Conservation (phyloP, 2,797 vertebrate species). For the Oceanodroma leucorhoa region DNA sequence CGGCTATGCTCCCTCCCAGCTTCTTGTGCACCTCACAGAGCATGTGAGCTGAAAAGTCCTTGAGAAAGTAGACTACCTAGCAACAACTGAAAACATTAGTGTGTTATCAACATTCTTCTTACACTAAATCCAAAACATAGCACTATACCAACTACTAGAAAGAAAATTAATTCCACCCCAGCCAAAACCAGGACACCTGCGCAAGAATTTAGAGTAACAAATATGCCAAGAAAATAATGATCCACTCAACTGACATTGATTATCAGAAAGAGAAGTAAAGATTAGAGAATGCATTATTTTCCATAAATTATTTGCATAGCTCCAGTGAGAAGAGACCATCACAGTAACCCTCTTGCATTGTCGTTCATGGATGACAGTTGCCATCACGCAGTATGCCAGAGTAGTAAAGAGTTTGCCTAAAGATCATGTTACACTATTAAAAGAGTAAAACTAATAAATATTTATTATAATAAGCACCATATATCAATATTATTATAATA, state of each 20-base stretch:
- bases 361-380: not conserved
- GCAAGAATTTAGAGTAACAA: not conserved
- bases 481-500: not conserved
- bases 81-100: too few species aligned
- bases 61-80: too few species aligned
- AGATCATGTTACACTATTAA: not conserved
- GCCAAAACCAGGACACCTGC: too few species aligned
- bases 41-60: too few species aligned
- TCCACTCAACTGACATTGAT: not conserved
- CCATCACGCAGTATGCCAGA: not conserved
- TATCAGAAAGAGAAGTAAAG: not conserved
- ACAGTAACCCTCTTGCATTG: not conserved
- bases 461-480: not conserved
- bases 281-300: not conserved
- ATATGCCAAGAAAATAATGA: not conserved
- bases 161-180: too few species aligned
- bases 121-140: too few species aligned
- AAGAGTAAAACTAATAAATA: not conserved
- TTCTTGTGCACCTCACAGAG: too few species aligned
- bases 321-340: not conserved
- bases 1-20: too few species aligned
- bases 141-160: too few species aligned
- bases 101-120: too few species aligned
- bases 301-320: not conserved
- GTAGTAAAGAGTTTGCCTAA: not conserved